Conservation (phyloP, 2,888 invertebrate species). For the Callyntrura guangdongensis region DNA sequence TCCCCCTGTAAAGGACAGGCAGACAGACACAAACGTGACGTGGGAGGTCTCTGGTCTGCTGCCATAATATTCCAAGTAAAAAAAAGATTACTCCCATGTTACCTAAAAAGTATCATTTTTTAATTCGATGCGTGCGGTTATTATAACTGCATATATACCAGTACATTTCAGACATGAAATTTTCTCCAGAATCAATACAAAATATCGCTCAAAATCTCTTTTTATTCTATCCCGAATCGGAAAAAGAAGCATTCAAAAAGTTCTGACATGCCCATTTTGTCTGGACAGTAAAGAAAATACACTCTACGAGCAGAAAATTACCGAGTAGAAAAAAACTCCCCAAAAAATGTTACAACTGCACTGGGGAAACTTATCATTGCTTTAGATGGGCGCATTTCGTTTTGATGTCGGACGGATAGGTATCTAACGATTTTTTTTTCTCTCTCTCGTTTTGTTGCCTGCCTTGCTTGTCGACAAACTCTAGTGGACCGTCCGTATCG, state of each 20-base stretch:
- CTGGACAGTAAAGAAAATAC: background rate
- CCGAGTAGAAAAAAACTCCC: background rate
- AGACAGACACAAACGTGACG: conserved; percentile 40
- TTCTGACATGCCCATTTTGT: conserved; percentile 33
- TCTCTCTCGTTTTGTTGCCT: background rate
- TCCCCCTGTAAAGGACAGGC: background rate
- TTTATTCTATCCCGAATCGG: conserved; percentile 6
- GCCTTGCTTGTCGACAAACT: background rate
- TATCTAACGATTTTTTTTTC: conserved; percentile 23
- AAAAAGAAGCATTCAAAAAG: conserved; percentile 5
- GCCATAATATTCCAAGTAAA: conserved; percentile 31
- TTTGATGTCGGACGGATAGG: conserved; percentile 22
- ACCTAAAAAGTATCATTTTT: conserved; percentile 46
- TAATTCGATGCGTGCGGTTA: conserved; percentile 38
- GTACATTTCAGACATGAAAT: no score
- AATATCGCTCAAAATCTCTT: conserved; percentile 33
- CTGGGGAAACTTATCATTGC: conserved; percentile 55
- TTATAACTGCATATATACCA: conserved; percentile 8
- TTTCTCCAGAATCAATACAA: background rate
- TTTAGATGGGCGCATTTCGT: conserved; percentile 37
- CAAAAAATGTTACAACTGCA: conserved; percentile 25
- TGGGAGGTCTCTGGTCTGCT: background rate
- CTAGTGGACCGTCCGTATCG: background rate
- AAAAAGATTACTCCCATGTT: background rate
- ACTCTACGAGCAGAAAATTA: background rate